These are phyloP conservation scores for Acrobasis suavella DNA, from an alignment of 2,888 invertebrate genomes.

Conservation along the genomic window DNA sequence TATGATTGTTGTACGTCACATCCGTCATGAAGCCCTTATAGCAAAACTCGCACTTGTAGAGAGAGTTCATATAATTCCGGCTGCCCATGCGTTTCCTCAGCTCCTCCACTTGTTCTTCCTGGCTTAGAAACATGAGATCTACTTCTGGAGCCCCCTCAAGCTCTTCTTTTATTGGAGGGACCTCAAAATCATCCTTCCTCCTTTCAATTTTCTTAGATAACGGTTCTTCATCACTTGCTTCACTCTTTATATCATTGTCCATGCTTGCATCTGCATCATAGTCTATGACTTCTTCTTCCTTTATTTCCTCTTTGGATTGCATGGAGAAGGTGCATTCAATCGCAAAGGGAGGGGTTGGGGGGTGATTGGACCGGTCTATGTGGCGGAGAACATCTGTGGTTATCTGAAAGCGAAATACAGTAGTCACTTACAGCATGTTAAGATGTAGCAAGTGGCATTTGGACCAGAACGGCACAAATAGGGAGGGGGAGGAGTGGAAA, in stretches of 20 bases:
- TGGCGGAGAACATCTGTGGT: slow-evolving; percentile 35
- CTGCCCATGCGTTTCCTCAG: slow-evolving; percentile 49
- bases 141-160: slow-evolving; percentile 34
- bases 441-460: too few species aligned
- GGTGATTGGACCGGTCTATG: slow-evolving; percentile 31
- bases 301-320: slow-evolving; percentile 25
- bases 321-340: slow-evolving; percentile 3
- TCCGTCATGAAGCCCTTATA: slow-evolving; percentile 66
- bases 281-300: not conserved
- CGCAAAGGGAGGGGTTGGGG: slow-evolving; percentile 21
- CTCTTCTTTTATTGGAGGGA: slow-evolving; percentile 23
- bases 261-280: not conserved
- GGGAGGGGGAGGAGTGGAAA: too few species aligned
- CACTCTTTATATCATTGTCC: slow-evolving; percentile 20
- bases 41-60: slow-evolving; percentile 63
- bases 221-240: slow-evolving; percentile 36
- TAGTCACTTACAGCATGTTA: too few species aligned
- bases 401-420: slow-evolving; percentile 35
- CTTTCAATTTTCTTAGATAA: slow-evolving; percentile 33
- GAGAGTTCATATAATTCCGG: slow-evolving; percentile 55
- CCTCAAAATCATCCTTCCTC: slow-evolving; percentile 22
- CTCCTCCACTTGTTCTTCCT: slow-evolving; percentile 59
- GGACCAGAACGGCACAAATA: too few species aligned
- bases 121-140: slow-evolving; percentile 48
- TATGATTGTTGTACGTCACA: slow-evolving; percentile 59